Base-by-base conservation (phyloP, 2,888 invertebrate genomes). In the Eupeodes latifasciatus region DNA sequence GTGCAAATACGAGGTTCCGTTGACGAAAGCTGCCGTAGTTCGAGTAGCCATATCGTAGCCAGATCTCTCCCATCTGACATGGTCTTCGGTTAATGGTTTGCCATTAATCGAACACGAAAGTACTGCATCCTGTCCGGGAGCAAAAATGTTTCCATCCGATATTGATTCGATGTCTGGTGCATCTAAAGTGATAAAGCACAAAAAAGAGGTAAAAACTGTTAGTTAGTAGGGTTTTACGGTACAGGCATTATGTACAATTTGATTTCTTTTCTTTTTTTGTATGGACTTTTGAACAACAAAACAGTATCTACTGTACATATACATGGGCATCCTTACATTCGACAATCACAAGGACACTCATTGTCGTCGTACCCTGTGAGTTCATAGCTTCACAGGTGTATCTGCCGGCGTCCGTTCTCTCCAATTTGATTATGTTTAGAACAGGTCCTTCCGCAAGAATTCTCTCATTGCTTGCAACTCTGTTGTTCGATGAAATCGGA, bases 351-450 rank as follows among this genome's bases (percentile, higher is more conserved):
- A 91, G 90, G 75, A 93, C 89, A 90, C 93, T 92, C 85, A 92
- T 89, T 90, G 92, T 91, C 11, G 92, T 91, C 4, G 92, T 92
- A 69, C 92, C 92, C 61, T 93, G 93, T 1, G 92, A 91, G 80
- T 93, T 93, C 82, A 92, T 90, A 7, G 93, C 92, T 89, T 93
- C 93, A 75, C 92, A 93, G 49, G 92, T 91, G 67, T 93, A 93
- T 89, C 90, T 87, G 44, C 92, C 92, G 4, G 92, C 92, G 90
- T 93, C 93, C 71, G 91, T 92, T 71, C 92, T 92, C 75, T 91
- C 91, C 4, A 93, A 90, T 53, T 91, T 91, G 81, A 91, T 92
- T 55, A 93, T 93, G 51, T 92, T 93, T 66, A 93, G 90, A 40
- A 91, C 89, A 1, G 93, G 90, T 53, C 93, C 93, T 57, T 92